phyloP scores from a whole-genome alignment of 2,888 invertebrate genomes.

The Melolontha melolontha region DNA sequence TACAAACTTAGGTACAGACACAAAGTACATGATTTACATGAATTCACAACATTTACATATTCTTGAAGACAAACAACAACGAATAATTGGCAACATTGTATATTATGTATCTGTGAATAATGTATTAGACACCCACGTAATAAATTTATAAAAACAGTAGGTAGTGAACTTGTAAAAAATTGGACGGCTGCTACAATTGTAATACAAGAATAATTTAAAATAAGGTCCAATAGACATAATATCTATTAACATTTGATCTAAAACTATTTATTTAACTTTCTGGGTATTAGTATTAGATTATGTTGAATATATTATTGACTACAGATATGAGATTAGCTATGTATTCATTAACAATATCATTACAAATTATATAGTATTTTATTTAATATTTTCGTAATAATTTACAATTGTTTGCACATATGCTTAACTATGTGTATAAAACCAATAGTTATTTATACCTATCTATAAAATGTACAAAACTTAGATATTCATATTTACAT shows the following conservation, averaged over 20 bases:
- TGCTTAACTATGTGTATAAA: constrained; percentile 26
- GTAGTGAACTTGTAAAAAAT: constrained; percentile 37
- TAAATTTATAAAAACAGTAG: constrained; percentile 13
- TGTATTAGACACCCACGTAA: constrained; percentile 6
- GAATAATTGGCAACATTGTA: constrained; percentile 25
- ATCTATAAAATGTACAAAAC: constrained; percentile 47
- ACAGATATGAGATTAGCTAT: constrained; percentile 39
- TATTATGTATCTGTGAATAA: constrained; percentile 11
- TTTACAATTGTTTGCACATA: constrained; percentile 39
- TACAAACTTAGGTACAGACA: constrained; percentile 44
- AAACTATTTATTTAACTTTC: constrained; percentile 15
- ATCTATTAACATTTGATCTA: constrained; percentile 26
- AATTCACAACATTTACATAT: constrained; percentile 37
- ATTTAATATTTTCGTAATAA: constrained; percentile 11
- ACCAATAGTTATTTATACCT: constrained; percentile 25
- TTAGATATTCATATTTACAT: constrained; percentile 38
- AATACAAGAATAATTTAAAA: constrained; percentile 31
- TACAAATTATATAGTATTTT: constrained; percentile 13
- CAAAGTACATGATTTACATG: constrained; percentile 25
- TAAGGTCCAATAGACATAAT: constrained; percentile 20
- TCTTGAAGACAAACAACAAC: constrained; percentile 22
- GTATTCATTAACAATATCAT: constrained; percentile 14
- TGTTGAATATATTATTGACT: constrained; percentile 35
- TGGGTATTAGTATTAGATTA: constrained; percentile 30
- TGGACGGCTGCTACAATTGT: constrained; percentile 42